Evolutionary conservation across 1,140 invertebrate species (phyloP), one percentile per base, ranked within the genome.

Genomic region (Saccostrea cuccullata): DNA sequence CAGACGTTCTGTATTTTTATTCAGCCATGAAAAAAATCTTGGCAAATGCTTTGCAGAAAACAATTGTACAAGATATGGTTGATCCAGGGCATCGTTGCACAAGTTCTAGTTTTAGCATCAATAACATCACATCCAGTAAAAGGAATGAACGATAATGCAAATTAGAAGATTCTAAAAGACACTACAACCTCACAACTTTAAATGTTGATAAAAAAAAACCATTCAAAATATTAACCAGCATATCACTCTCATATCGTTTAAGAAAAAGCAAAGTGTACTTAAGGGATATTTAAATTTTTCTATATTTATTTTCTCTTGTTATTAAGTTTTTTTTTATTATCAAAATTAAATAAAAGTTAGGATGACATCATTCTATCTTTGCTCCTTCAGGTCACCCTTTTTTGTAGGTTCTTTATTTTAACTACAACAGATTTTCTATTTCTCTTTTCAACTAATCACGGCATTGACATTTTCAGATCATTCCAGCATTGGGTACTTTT

Each of bases 1-100:
- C 70, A 77, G 26, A 77, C 70, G 5, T 40, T 30, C 70, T 77
- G 23, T 36, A 30, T 77, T 77, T 77, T 77, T 77, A 77, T 77
- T 26, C 70, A 77, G 30, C 26, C 70, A 77, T 77, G 30, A 77
- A 36, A 36, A 47, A 77, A 77, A 77, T 26, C 30, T 77, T 77
- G 70, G 70, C 70, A 36, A 30, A 26, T 26, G 70, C 70, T 77
- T 36, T 77, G 70, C 26, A 77, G 30, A 77, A 36, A 64, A n/a
- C 58, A 17, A 64, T 64, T 64, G 58, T 17, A 64, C 58, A 64
- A 64, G n/a, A 64, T 64, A 6, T 64, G n/a, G 17, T 64, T 64
- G 58, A 20, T 64, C 8, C 13, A 64, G n/a, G 58, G 15, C 58
- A 17, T 20, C 15, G 17, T 13, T 20, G 58, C n/a, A 3, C n/a